phyloP scores from a whole-genome alignment of 2,888 invertebrate genomes.

The Smittia aterrima region DNA sequence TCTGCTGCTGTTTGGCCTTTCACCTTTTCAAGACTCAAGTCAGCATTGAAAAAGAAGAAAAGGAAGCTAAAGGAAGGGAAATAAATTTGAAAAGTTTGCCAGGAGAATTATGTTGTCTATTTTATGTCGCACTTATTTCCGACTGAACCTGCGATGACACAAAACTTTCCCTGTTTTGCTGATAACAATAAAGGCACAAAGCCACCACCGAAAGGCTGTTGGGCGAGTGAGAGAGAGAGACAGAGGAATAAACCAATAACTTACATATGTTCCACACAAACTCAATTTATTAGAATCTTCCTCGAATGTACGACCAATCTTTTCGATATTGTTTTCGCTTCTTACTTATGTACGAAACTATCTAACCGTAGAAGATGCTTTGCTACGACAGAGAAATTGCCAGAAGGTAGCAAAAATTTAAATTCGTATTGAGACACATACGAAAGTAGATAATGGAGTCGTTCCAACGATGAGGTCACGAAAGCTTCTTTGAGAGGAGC shows the following conservation, averaged over 20 bases:
- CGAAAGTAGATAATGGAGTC: neutral
- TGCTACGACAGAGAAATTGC: neutral
- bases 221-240: neutral
- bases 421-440: neutral
- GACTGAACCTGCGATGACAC: constrained; percentile 15
- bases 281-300: constrained; percentile 35
- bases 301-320: neutral
- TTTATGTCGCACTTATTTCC: constrained; percentile 17
- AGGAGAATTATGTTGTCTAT: constrained; percentile 21
- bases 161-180: constrained; percentile 10
- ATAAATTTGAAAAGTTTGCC: constrained; percentile 22
- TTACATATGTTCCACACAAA: constrained; percentile 39
- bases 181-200: neutral
- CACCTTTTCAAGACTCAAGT: neutral
- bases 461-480: neutral
- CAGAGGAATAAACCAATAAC: constrained; percentile 34
- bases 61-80: neutral
- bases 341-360: neutral
- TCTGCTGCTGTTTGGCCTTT: neutral
- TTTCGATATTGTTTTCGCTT: constrained; percentile 6
- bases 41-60: neutral
- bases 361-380: neutral
- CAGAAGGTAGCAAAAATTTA: constrained; percentile 24
- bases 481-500: too few relatives aligned
- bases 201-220: neutral